Conservation (phyloP, 30 jellyfish, hydroid and myxozoan species). For the Hydractinia symbiolongicarpus region DNA sequence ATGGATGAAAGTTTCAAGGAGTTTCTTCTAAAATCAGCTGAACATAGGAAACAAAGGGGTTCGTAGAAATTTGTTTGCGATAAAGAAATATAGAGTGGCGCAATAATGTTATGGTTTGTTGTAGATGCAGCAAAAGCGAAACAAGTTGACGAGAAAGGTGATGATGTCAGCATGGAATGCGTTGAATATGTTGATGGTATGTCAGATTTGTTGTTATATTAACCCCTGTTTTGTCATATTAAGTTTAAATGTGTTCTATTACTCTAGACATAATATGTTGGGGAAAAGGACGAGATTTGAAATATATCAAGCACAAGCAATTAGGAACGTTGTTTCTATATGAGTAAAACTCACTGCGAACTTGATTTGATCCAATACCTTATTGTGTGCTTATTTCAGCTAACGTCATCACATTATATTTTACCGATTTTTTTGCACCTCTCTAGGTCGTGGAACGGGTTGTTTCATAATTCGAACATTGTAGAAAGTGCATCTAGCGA, state of each 20-base stretch:
- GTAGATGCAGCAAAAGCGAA: constrained; percentile 1
- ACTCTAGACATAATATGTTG: too few species aligned
- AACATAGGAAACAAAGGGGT: constrained; percentile 18
- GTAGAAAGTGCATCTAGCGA: too few species aligned
- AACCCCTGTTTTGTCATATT: neutral
- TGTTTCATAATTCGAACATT: too few species aligned
- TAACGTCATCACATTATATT: too few species aligned
- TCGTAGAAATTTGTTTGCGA: neutral
- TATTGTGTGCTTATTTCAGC: too few species aligned
- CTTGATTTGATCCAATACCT: too few species aligned
- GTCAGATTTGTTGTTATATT: neutral
- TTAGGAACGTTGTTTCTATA: too few species aligned
- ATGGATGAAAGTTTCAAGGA: constrained; percentile 25
- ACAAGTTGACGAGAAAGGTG: neutral
- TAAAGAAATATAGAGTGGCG: neutral
- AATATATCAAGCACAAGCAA: too few species aligned
- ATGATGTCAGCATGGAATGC: neutral
- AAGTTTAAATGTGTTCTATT: neutral
- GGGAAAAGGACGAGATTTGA: too few species aligned
- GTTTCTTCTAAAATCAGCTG: constrained; percentile 25
- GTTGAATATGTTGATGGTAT: constrained; percentile 33
- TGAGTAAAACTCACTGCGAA: too few species aligned
- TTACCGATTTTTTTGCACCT: too few species aligned
- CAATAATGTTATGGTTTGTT: neutral
- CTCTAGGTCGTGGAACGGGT: too few species aligned